Conservation (phyloP, 2,113 vertebrate species). For the Brienomyrus brachyistius region DNA sequence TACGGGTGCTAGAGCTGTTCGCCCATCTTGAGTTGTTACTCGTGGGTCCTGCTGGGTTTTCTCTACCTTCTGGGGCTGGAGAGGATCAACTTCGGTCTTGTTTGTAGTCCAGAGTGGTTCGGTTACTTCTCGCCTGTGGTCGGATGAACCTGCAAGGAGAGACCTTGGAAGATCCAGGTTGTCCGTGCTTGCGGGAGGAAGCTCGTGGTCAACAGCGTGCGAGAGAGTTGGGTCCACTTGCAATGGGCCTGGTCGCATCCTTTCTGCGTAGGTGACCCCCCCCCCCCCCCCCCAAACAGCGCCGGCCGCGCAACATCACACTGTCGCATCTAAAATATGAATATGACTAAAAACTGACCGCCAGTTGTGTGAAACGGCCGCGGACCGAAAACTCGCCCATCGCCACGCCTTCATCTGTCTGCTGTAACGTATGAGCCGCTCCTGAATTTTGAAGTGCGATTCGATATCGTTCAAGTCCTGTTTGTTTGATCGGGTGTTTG, state of each 20-base stretch:
- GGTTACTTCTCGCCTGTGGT: not conserved
- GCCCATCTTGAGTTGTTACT: not conserved
- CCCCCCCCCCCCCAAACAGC: no score
- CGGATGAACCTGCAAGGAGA: not conserved
- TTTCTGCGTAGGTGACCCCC: no score
- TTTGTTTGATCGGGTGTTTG: conserved; percentile 26
- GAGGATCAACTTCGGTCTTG: not conserved
- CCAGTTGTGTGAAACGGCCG: not conserved
- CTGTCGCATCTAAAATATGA: not conserved
- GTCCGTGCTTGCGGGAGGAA: not conserved
- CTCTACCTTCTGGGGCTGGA: not conserved
- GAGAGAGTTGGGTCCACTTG: not conserved
- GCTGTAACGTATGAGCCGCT: not conserved
- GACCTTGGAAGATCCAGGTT: not conserved
- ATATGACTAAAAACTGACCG: no score
- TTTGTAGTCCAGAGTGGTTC: not conserved
- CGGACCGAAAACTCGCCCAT: not conserved
- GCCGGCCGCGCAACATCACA: not conserved
- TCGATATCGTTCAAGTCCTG: conserved; percentile 24
- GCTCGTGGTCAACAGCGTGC: not conserved
- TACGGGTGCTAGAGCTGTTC: not conserved
- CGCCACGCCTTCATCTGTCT: not conserved
- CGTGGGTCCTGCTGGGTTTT: not conserved
- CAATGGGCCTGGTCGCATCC: not conserved
- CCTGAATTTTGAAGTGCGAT: conserved; percentile 17